phyloP scores from a whole-genome alignment of 92 coral and sea anemone species.

The Phenganax subtilis region DNA sequence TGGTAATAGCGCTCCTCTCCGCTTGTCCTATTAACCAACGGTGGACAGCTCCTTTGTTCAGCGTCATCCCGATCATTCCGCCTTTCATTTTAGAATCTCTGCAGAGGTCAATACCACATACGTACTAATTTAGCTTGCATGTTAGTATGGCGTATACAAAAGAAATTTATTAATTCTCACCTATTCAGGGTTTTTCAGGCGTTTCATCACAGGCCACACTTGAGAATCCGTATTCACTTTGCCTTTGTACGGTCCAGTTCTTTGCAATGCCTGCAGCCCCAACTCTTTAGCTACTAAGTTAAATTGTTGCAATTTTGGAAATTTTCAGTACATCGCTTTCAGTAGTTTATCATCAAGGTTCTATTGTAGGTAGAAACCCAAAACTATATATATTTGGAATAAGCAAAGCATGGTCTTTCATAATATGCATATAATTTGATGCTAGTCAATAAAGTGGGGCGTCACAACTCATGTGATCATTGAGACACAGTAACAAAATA shows the following conservation, averaged over 20 bases:
- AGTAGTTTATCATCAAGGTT: no score
- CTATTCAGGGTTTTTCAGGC: not conserved
- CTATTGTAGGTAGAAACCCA: no score
- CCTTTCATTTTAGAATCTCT: not conserved
- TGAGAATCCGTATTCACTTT: not conserved
- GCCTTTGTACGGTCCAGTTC: not conserved
- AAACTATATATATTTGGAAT: no score
- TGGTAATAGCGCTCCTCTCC: no score
- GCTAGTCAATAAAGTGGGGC: no score
- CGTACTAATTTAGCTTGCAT: not conserved
- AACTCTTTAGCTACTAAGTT: no score
- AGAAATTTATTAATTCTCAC: not conserved
- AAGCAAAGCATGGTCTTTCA: no score
- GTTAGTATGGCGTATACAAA: not conserved
- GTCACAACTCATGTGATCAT: no score
- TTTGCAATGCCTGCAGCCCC: not conserved
- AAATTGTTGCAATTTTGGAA: no score
- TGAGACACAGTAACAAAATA: no score
- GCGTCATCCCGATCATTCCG: not conserved
- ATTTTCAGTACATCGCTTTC: no score
- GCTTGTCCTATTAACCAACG: not conserved
- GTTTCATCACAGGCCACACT: conserved; percentile 1
- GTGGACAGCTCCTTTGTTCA: not conserved
- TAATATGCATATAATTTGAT: no score
- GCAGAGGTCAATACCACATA: not conserved